phyloP scores from a whole-genome alignment of 1,140 invertebrate genomes.

The Macrobrachium rosenbergii region DNA sequence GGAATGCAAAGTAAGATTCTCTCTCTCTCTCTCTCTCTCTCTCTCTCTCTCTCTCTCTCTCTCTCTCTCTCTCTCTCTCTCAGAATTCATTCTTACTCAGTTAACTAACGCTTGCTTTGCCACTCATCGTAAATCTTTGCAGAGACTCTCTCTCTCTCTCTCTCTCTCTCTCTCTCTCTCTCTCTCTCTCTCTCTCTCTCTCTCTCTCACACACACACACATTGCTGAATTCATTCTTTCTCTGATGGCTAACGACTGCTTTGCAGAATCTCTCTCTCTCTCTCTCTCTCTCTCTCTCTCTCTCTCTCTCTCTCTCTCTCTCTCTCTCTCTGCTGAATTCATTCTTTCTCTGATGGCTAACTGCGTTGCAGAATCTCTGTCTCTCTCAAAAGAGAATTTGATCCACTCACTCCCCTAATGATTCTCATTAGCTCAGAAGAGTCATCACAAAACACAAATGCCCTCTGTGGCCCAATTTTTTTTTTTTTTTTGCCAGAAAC shows the following conservation, averaged over 20 bases:
- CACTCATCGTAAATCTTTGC: not conserved
- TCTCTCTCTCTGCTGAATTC: conserved; percentile 13
- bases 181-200: not conserved
- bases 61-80: not conserved
- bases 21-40: not conserved
- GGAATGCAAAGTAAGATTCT: too few species aligned
- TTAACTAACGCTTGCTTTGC: not conserved
- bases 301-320: not conserved
- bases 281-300: too few species aligned
- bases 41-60: not conserved
- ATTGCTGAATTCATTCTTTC: not conserved
- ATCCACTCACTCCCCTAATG: too few species aligned
- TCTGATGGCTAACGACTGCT: not conserved
- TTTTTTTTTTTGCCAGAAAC: too few species aligned
- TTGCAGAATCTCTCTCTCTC: too few species aligned
- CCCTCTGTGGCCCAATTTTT: too few species aligned
- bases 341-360: not conserved
- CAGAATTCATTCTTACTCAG: not conserved
- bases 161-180: not conserved
- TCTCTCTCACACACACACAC: not conserved
- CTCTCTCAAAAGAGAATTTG: not conserved
- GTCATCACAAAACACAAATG: too few species aligned
- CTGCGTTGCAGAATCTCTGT: not conserved
- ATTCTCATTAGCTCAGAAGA: too few species aligned
- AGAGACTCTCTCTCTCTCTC: not conserved